Evolutionary conservation across 1,140 invertebrate genomes (phyloP).

Genomic region (Hyposmocoma kahamanoa): DNA sequence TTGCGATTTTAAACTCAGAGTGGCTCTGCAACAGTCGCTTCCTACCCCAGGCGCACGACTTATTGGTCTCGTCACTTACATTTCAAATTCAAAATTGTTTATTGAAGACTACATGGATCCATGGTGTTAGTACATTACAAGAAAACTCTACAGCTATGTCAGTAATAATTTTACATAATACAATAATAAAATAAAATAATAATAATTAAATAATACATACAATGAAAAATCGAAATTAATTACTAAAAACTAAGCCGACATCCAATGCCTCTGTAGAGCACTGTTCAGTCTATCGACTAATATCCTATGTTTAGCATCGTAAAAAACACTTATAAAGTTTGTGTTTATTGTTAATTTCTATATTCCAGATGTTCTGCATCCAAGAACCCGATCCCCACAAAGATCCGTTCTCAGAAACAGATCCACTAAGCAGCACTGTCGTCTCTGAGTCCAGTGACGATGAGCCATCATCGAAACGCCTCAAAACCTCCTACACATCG

Average conservation of each 20-base stretch:
- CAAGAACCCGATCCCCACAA: conserved; percentile 48
- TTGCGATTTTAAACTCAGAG: too few relatives aligned
- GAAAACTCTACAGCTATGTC: too few relatives aligned
- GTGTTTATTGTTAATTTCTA: too few relatives aligned
- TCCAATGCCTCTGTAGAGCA: neutral
- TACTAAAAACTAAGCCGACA: neutral
- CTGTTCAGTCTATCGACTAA: neutral
- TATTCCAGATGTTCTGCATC: conserved; percentile 63
- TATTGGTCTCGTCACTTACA: too few relatives aligned
- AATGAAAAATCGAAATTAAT: neutral
- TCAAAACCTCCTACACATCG: conserved; percentile 27
- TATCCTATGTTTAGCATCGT: conserved; percentile 7
- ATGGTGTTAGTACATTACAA: too few relatives aligned
- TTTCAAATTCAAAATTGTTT: too few relatives aligned
- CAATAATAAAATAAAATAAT: neutral
- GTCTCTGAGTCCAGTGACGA: conserved; percentile 54
- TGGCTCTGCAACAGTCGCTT: too few relatives aligned
- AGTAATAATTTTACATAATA: too few relatives aligned
- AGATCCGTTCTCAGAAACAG: conserved; percentile 46
- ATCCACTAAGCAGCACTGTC: conserved; percentile 32
- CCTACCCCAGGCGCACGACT: too few relatives aligned
- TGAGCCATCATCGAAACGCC: conserved; percentile 44
- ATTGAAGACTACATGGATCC: too few relatives aligned
- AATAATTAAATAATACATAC: too few relatives aligned
- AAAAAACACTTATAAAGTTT: conserved; percentile 13